A percentile compares a stretch with the other conserved stretches of the same genome.
phyloP scores from a whole-genome alignment of 2,888 invertebrate species.

The Torymus texanus region DNA sequence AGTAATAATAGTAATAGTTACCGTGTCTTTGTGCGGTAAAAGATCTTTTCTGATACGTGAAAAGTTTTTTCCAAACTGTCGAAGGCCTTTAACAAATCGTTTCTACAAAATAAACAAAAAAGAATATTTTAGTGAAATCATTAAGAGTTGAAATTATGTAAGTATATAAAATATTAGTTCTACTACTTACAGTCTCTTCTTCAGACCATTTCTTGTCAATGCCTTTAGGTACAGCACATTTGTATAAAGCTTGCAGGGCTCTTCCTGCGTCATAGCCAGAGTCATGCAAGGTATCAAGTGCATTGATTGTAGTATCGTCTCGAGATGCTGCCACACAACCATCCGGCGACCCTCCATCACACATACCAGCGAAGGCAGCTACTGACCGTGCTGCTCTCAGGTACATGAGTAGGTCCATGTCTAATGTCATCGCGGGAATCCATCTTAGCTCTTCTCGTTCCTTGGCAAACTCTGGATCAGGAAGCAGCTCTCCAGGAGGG shows the following conservation, averaged over 20 bases:
- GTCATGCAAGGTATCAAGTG: slow-evolving; percentile 95
- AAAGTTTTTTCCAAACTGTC: slow-evolving; percentile 99
- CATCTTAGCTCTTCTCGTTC: slow-evolving; percentile 92
- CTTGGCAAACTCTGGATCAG: slow-evolving; percentile 77
- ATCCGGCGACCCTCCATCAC: slow-evolving; percentile 97
- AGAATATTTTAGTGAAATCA: slow-evolving; percentile 2
- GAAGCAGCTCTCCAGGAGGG: slow-evolving; percentile 74
- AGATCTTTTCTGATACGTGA: slow-evolving; percentile 97
- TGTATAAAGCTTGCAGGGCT: slow-evolving; percentile 96
- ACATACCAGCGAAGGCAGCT: slow-evolving; percentile 99
- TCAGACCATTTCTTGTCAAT: slow-evolving; percentile 99
- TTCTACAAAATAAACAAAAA: slow-evolving; percentile 77
- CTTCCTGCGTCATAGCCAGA: slow-evolving; percentile 97
- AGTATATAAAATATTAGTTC: background rate
- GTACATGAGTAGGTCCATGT: slow-evolving; percentile 98
- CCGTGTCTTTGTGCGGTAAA: slow-evolving; percentile 96
- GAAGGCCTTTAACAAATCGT: slow-evolving; percentile 97
- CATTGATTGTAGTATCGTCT: slow-evolving; percentile 98
- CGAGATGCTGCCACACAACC: slow-evolving; percentile 97
- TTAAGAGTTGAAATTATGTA: background rate
- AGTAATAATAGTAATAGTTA: slow-evolving; percentile 69
- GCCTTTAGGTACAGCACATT: slow-evolving; percentile 97
- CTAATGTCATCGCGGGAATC: slow-evolving; percentile 94
- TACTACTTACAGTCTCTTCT: slow-evolving; percentile 86
- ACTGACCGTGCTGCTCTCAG: slow-evolving; percentile 97